phyloP scores from a whole-genome alignment of 1,140 invertebrate genomes.

The Planococcus citri region DNA sequence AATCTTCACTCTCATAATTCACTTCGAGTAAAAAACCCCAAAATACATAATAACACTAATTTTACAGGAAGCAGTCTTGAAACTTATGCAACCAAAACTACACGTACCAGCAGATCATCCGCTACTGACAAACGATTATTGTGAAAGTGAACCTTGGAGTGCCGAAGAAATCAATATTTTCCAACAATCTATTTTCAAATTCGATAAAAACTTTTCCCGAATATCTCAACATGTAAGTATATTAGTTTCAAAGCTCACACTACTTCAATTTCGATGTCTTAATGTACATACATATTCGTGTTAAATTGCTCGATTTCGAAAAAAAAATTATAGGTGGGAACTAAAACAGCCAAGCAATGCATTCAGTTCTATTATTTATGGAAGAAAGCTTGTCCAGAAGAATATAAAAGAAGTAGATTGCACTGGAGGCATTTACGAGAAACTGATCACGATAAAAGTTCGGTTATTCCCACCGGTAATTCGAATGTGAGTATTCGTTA shows the following conservation, averaged over 20 bases:
- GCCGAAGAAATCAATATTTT: constrained; percentile 76
- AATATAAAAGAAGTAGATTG: constrained; percentile 44
- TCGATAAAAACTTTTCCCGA: constrained; percentile 86
- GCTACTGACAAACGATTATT: constrained; percentile 54
- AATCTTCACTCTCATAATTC: too few relatives aligned
- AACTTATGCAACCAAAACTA: constrained; percentile 62
- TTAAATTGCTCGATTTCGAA: constrained; percentile 12
- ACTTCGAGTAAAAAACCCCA: not conserved
- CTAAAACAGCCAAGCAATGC: constrained; percentile 85
- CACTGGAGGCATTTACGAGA: not conserved
- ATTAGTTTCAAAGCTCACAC: not conserved
- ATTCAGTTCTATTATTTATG: constrained; percentile 97
- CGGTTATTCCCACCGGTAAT: not conserved
- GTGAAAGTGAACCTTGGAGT: constrained; percentile 68
- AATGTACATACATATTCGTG: not conserved
- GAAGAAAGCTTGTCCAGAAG: constrained; percentile 89
- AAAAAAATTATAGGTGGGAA: constrained; percentile 47
- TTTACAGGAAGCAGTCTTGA: constrained; percentile 61
- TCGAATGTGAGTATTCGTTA: not conserved
- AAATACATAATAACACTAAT: not conserved
- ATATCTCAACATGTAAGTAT: constrained; percentile 70
- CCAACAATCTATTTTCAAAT: constrained; percentile 71
- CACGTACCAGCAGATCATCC: constrained; percentile 60
- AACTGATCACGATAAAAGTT: not conserved
- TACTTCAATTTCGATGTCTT: not conserved